phyloP scores from a whole-genome alignment of 2,888 invertebrate species.

The Hemaris fuciformis region DNA sequence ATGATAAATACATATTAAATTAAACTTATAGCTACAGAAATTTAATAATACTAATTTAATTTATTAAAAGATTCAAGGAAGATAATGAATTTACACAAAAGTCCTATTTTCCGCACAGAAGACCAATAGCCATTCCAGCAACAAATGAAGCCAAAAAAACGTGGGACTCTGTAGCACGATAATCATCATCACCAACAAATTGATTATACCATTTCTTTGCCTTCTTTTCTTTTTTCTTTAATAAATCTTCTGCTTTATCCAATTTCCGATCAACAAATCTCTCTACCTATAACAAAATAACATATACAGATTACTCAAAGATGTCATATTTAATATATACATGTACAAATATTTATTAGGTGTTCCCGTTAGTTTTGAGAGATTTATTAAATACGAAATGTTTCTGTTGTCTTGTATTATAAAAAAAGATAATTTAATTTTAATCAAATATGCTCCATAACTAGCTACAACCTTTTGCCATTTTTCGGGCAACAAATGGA shows the following conservation, averaged over 20 bases:
- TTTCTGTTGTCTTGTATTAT: no score
- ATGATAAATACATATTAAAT: neutral
- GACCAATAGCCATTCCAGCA: constrained; percentile 89
- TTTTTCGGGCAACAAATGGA: no score
- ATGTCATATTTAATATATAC: no score
- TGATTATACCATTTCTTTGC: constrained; percentile 89
- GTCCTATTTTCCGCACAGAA: constrained; percentile 72
- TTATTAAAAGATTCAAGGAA: neutral
- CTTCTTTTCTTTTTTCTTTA: constrained; percentile 86
- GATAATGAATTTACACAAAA: neutral
- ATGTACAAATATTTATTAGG: no score
- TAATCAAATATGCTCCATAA: no score
- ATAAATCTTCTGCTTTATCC: constrained; percentile 88
- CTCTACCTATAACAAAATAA: constrained; percentile 84
- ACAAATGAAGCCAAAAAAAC: constrained; percentile 90
- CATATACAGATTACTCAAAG: no score
- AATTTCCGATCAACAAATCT: constrained; percentile 90
- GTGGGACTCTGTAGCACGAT: constrained; percentile 88
- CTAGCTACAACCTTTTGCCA: no score
- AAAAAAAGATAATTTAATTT: no score
- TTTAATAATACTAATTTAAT: neutral
- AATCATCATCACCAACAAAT: constrained; percentile 84
- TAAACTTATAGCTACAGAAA: neutral
- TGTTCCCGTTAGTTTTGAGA: no score
- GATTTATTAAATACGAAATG: no score